These are phyloP conservation scores for Dolichomitus sp. DNA, from an alignment of 2,888 invertebrate species.

Conservation along the genomic window DNA sequence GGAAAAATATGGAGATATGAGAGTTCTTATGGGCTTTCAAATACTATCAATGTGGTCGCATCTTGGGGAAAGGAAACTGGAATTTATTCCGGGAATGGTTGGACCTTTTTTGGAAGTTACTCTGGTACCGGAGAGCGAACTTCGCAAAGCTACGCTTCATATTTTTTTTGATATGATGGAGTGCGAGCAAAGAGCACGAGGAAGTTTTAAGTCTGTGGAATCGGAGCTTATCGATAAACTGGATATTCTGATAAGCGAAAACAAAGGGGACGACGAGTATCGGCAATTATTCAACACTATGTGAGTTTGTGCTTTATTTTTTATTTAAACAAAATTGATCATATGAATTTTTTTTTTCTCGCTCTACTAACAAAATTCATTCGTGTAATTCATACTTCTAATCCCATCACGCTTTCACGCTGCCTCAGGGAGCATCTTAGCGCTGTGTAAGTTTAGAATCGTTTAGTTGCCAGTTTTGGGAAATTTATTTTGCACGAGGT, in stretches of 20 bases:
- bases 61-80: slow-evolving; percentile 94
- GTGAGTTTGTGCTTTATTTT: slow-evolving; percentile 89
- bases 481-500: background rate
- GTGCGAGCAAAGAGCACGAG: slow-evolving; percentile 93
- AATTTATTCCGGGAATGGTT: slow-evolving; percentile 97
- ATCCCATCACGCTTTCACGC: slow-evolving; percentile 77
- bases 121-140: slow-evolving; percentile 93
- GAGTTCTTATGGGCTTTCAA: slow-evolving; percentile 96
- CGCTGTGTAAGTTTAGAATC: slow-evolving; percentile 94
- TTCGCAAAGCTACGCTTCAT: slow-evolving; percentile 95
- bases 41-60: slow-evolving; percentile 97
- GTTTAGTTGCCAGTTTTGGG: background rate
- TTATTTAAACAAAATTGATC: background rate
- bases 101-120: slow-evolving; percentile 98
- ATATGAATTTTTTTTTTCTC: slow-evolving; percentile 2
- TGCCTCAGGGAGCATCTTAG: slow-evolving; percentile 94
- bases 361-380: slow-evolving; percentile 45
- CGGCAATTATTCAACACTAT: slow-evolving; percentile 97
- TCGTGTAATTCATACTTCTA: slow-evolving; percentile 44
- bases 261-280: slow-evolving; percentile 98
- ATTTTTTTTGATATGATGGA: slow-evolving; percentile 99
- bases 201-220: slow-evolving; percentile 96
- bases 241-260: slow-evolving; percentile 96
- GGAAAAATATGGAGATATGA: slow-evolving; percentile 95
- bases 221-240: slow-evolving; percentile 97